Base-by-base conservation (phyloP, 35 echinoderm and acorn worm genomes). In the Apostichopus parvimensis region DNA sequence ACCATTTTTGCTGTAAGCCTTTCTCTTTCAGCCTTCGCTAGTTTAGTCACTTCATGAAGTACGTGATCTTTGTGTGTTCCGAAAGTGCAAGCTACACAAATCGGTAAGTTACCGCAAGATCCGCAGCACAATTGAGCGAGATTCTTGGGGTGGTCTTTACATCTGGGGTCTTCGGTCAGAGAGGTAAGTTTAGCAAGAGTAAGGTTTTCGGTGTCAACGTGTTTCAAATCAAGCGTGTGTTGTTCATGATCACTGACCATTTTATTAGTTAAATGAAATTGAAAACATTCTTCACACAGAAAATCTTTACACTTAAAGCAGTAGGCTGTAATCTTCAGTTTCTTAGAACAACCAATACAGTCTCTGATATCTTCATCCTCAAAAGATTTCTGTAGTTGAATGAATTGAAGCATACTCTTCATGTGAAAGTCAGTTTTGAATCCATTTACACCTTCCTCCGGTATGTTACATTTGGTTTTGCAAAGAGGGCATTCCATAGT, bases 271-370 rank as follows among this genome's bases (percentile, higher is more conserved):
- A 18, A 18, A 57, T 90, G 88, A 57, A 90, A 90, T 77, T 90
- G 72, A 57, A 54, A 70, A 57, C 88, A 90, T 15, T 53, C 58
- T 9, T 34, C 52, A 20, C 88, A 90, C 13, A 90, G 34, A 15
- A 90, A 90, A 9, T 56, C 66, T 9, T 90, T 77, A 62, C 88
- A 90, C 15, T 56, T 90, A 75, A 90, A 77, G 24, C 88, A 90
- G 24, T 54, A 90, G n/a, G 88, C 88, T 6, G 53, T 70, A 18
- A 57, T 11, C 54, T 78, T 78, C 18, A 57, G 66, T 18, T 75
- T 53, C 21, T 90, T 62, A 15, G 45, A 54, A 18, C 88, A 90
- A 45, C 88, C 66, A 77, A 56, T 22, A 78, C 88, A 90, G 3
- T 77, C 73, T 62, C 45, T 55, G 15, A 56, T 54, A 53, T 90